These are phyloP conservation scores for Rhinoderma darwinii DNA, from an alignment of 2,113 vertebrate species.

Conservation along the genomic window DNA sequence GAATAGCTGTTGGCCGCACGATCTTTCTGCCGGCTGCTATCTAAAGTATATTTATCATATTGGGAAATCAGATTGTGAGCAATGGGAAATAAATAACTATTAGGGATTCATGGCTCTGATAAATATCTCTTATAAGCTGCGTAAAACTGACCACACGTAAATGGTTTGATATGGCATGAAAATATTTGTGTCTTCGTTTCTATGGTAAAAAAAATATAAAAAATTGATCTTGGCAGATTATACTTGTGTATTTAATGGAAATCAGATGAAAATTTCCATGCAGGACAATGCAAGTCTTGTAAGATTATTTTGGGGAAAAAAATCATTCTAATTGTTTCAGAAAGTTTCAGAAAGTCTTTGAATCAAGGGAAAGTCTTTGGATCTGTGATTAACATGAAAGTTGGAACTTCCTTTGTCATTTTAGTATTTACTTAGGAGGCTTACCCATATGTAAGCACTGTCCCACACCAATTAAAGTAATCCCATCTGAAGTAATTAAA, in stretches of 20 bases:
- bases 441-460: not conserved
- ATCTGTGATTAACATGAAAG: not conserved
- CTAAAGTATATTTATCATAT: too few relatives aligned
- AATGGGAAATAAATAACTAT: too few relatives aligned
- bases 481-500: constrained; percentile 11
- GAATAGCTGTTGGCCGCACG: too few relatives aligned
- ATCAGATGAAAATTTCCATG: not conserved
- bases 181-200: not conserved
- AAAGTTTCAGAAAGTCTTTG: constrained; percentile 9
- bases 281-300: not conserved
- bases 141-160: too few relatives aligned
- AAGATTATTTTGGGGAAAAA: not conserved
- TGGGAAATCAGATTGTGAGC: too few relatives aligned
- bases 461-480: constrained; percentile 20
- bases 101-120: too few relatives aligned
- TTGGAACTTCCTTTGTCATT: not conserved
- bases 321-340: not conserved
- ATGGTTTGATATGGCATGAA: too few relatives aligned
- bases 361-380: not conserved
- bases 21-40: too few relatives aligned
- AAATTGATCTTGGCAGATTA: not conserved
- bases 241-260: not conserved
- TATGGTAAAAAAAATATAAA: not conserved
- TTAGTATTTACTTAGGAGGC: not conserved
- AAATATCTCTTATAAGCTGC: too few relatives aligned